Evolutionary conservation across 2,888 invertebrate genomes (phyloP).

Genomic region (Scaptomyza parva): DNA sequence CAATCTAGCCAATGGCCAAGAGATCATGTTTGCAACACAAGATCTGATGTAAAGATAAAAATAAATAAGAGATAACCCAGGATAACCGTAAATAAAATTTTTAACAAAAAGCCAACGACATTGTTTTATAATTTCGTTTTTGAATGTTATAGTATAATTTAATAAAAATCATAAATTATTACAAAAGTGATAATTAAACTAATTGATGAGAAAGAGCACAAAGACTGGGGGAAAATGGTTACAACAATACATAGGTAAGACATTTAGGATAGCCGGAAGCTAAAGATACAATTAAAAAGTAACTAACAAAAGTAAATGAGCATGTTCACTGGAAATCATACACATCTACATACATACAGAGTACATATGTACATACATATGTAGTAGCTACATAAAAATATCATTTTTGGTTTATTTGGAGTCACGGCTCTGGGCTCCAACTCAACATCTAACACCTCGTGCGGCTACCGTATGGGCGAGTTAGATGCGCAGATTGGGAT

Average conservation of each 20-base stretch:
- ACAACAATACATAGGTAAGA: constrained; percentile 50
- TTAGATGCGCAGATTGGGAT: constrained; percentile 91
- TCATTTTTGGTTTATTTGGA: constrained; percentile 83
- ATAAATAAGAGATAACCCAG: too few species aligned
- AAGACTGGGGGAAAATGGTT: constrained; percentile 51
- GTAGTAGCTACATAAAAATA: constrained; percentile 58
- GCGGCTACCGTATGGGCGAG: constrained; percentile 12
- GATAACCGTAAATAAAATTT: too few species aligned
- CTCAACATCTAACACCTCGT: constrained; percentile 24
- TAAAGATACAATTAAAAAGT: constrained; percentile 33
- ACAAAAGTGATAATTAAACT: constrained; percentile 82
- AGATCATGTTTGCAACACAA: too few species aligned
- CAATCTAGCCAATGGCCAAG: too few species aligned
- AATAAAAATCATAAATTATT: constrained; percentile 83
- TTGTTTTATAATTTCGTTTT: constrained; percentile 56
- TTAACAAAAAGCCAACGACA: constrained; percentile 1
- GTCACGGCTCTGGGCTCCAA: constrained; percentile 50
- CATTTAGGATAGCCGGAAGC: constrained; percentile 51
- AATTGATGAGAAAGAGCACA: constrained; percentile 69
- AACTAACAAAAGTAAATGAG: constrained; percentile 32
- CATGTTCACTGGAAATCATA: constrained; percentile 29
- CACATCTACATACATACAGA: constrained; percentile 14
- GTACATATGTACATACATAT: constrained; percentile 9
- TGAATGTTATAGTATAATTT: constrained; percentile 74
- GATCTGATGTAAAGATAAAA: too few species aligned